phyloP scores from a whole-genome alignment of 2,113 vertebrate species.

The Oxyruncus cristatus region DNA sequence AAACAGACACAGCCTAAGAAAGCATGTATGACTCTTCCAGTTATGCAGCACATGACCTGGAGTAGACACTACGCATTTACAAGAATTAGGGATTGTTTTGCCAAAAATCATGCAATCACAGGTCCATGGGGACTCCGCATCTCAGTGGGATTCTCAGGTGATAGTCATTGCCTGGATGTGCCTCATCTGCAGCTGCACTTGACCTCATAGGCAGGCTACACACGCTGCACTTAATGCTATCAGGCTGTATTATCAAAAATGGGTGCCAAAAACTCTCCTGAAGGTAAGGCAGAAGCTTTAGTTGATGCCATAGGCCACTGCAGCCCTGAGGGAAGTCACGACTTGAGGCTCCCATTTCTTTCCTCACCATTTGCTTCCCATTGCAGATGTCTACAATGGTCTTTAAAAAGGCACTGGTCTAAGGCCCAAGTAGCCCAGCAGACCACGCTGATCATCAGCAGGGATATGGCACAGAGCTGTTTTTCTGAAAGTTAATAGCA shows the following conservation, averaged over 20 bases:
- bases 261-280: background rate
- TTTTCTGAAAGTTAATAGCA: background rate
- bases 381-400: background rate
- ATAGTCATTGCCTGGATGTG: background rate
- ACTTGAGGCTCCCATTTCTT: background rate
- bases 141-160: constrained; percentile 8
- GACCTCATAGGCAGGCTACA: background rate
- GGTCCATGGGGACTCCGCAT: background rate
- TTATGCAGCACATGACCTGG: background rate
- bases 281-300: background rate
- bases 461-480: background rate
- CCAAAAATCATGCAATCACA: constrained; percentile 40
- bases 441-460: background rate
- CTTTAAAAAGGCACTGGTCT: background rate
- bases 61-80: background rate
- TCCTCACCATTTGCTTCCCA: background rate
- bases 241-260: background rate
- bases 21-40: background rate
- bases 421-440: background rate
- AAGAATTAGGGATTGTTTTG: constrained; percentile 4
- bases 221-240: background rate
- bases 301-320: background rate
- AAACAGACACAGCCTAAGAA: background rate
- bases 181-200: constrained; percentile 24
- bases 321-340: background rate